Evolutionary conservation across 2,888 invertebrate species (phyloP), one percentile per base, ranked within the genome.

Genomic region (Dexiosoma caninum): DNA sequence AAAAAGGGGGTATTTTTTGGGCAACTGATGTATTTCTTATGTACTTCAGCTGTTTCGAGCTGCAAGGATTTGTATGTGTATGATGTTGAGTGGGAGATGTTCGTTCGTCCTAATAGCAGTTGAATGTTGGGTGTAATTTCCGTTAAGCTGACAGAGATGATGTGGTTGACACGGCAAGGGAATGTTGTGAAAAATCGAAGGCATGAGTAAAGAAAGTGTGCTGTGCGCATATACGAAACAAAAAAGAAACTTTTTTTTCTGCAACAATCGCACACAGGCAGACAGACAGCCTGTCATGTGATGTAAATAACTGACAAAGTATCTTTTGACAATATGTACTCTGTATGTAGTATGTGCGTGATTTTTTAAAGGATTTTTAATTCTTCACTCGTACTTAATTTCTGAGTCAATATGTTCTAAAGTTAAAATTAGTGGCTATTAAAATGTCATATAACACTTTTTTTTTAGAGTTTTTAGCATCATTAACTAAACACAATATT

Each of bases 71-170:
- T 51, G 42, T 23, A 53, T 66, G 32, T 59, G 75, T 64, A 16
- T 64, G 70, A 71, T 70, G 70, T 69, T 64, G 72, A 74, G 77
- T 82, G 80, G 74, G 77, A 76, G 78, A 78, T 62, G 64, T 44
- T 79, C 51, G 75, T 59, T 76, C 23, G 57, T 55, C 55, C 44
- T 75, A 46, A 44, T 81, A 59, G 70, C 60, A 51, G 37, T 71
- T 75, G 59, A 42, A 66, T 46, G 67, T 70, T 75, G 71, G 78
- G 75, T 64, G 77, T 71, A 77, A 67, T 74, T 72, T 72, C 78
- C 78, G 70, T 69, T 79, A 44, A 59, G 27, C 19, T 55, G 83
- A 75, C 83, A 79, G 27, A 30, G 35, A 72, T 32, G 57, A 62
- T 70, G 62, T 40, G 16, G 79, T 46, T 46, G 60, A 42, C 10